Evolutionary conservation across 2,113 vertebrate species (phyloP).

Genomic region (Crotophaga sulcirostris): DNA sequence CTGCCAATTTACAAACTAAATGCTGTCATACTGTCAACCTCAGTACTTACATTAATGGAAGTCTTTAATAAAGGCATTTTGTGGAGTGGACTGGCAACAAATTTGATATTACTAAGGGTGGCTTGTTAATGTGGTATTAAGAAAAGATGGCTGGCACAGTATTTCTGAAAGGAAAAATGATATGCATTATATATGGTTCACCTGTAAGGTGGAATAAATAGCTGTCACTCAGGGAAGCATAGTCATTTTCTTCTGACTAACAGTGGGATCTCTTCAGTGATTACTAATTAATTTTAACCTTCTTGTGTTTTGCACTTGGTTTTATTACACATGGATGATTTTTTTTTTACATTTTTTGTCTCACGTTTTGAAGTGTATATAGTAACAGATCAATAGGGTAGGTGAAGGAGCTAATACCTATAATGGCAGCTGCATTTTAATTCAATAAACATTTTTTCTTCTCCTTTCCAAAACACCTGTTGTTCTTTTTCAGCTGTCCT

Average conservation of each 20-base stretch:
- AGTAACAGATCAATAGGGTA: not conserved
- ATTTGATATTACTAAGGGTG: slow-evolving; percentile 7
- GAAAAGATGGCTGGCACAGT: not conserved
- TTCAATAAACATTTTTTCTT: not conserved
- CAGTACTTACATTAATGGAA: slow-evolving; percentile 21
- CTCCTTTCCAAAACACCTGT: not conserved
- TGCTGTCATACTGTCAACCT: slow-evolving; percentile 32
- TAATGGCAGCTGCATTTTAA: not conserved
- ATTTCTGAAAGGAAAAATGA: slow-evolving; percentile 36
- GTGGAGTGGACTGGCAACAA: not conserved
- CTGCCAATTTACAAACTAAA: not conserved
- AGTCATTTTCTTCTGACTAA: not conserved
- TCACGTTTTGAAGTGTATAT: not conserved
- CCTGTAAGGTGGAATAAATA: not conserved
- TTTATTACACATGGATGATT: not conserved
- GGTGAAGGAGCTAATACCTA: not conserved
- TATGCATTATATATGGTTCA: not conserved
- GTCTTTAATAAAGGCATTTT: slow-evolving; percentile 25
- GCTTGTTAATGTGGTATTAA: slow-evolving; percentile 23
- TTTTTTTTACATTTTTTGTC: not conserved
- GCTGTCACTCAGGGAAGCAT: not conserved
- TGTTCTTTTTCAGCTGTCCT: not conserved
- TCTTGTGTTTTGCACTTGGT: not conserved
- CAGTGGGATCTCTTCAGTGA: not conserved
- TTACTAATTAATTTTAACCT: not conserved